Conservation (phyloP, 2,113 vertebrate genomes). For the Sander lucioperca region DNA sequence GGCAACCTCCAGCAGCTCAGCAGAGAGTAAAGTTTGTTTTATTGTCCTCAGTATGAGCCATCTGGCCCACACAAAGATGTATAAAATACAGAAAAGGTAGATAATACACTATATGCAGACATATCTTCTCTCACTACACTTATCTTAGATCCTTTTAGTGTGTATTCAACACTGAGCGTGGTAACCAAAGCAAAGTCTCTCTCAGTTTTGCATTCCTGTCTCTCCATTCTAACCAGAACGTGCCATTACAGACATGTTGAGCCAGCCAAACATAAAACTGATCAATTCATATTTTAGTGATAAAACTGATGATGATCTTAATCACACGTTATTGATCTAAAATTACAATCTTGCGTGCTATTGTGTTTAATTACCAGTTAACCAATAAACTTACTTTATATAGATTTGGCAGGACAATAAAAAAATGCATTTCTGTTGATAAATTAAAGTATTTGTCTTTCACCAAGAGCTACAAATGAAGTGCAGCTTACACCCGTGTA, state of each 20-base stretch:
- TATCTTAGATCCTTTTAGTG: slow-evolving; percentile 17
- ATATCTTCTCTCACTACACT: neutral
- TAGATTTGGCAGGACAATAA: neutral
- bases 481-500: neutral
- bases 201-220: slow-evolving; percentile 46
- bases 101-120: neutral
- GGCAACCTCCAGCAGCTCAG: slow-evolving; percentile 25
- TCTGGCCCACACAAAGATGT: slow-evolving; percentile 17
- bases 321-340: neutral
- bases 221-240: neutral
- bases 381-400: neutral
- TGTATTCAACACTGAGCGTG: slow-evolving; percentile 28
- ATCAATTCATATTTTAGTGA: neutral
- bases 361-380: neutral
- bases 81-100: neutral
- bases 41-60: slow-evolving; percentile 1
- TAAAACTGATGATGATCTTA: neutral
- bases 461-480: slow-evolving; percentile 6
- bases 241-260: neutral
- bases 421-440: neutral
- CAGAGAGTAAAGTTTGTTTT: slow-evolving; percentile 44
- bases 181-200: slow-evolving; percentile 35
- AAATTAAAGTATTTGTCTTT: neutral
- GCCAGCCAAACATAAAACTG: neutral
- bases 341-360: neutral